Percentiles rank a stretch among this genome's conserved stretches.
Evolutionary conservation across 2,797 vertebrate species (phyloP).

Genomic region (Prionace glauca): DNA sequence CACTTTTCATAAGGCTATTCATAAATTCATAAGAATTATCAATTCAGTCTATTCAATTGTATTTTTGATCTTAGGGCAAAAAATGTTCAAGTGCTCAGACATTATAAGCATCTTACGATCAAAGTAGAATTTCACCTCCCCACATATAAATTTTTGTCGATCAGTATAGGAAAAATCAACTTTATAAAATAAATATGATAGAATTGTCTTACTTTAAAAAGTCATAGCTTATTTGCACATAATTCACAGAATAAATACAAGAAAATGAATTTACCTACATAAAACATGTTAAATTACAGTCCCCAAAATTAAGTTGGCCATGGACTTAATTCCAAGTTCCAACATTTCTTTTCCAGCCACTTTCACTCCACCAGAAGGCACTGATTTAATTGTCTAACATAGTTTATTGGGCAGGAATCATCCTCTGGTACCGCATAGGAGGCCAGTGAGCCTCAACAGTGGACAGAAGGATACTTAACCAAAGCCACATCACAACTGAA

Average conservation of each 20-base stretch:
- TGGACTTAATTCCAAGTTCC: background rate
- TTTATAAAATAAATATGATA: background rate
- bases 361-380: background rate
- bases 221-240: background rate
- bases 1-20: background rate
- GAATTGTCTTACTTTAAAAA: background rate
- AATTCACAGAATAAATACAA: background rate
- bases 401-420: background rate
- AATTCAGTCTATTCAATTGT: background rate
- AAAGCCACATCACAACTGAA: background rate
- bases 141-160: background rate
- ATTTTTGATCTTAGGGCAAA: background rate
- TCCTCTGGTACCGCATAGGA: background rate
- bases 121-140: background rate
- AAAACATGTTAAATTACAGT: background rate
- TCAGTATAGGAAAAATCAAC: background rate
- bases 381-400: background rate
- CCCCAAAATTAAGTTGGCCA: background rate
- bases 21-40: too few species aligned
- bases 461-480: too few species aligned
- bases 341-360: background rate
- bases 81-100: background rate
- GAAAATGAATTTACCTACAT: background rate
- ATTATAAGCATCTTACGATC: background rate
- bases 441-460: background rate